Percentiles rank a stretch among this genome's conserved stretches.
Conservation (phyloP, 2,888 invertebrate genomes). For the Iphiclides podalirius region DNA sequence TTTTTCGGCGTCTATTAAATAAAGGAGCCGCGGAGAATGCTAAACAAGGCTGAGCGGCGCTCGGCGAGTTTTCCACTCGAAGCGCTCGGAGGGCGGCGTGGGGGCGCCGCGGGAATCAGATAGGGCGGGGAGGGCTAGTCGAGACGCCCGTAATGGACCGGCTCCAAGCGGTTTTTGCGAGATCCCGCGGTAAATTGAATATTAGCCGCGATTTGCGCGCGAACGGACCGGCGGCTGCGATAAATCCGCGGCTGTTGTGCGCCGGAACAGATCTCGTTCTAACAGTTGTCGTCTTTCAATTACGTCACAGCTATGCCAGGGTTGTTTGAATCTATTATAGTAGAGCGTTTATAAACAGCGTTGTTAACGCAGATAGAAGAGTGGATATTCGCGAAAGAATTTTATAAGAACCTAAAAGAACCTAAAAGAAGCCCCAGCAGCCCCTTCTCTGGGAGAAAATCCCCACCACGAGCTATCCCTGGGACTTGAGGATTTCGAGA, state of each 20-base stretch:
- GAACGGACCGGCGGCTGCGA: slow-evolving; percentile 74
- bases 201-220: slow-evolving; percentile 77
- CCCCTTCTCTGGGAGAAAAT: no score
- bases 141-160: slow-evolving; percentile 79
- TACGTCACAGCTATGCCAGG: no score
- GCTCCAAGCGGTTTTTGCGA: slow-evolving; percentile 76
- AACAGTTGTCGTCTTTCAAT: no score
- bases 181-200: slow-evolving; percentile 78
- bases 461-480: no score
- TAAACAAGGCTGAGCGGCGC: slow-evolving; percentile 79
- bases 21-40: slow-evolving; percentile 79
- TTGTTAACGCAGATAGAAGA: no score
- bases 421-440: no score
- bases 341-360: no score
- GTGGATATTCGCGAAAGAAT: no score
- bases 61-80: slow-evolving; percentile 77
- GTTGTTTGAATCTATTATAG: no score
- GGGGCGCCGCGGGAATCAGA: slow-evolving; percentile 75
- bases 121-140: slow-evolving; percentile 78
- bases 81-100: slow-evolving; percentile 44
- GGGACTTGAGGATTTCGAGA: no score
- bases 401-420: no score
- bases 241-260: slow-evolving; percentile 78
- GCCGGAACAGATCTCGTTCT: no score
- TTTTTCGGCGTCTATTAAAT: slow-evolving; percentile 78